phyloP scores from a whole-genome alignment of 1,140 invertebrate species.

The Muscidifurax raptorellus region DNA sequence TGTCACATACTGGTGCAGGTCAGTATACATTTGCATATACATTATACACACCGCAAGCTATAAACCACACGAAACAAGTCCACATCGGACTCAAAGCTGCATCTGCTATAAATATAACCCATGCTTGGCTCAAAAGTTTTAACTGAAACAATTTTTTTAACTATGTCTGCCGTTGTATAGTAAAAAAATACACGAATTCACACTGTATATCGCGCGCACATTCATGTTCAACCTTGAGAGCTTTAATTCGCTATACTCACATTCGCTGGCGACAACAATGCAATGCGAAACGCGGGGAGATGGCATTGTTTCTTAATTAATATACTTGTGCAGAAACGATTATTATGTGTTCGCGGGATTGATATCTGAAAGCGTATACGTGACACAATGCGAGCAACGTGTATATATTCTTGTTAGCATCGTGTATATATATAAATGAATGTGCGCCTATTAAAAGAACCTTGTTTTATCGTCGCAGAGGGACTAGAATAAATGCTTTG shows the following conservation, averaged over 20 bases:
- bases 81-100: too few relatives aligned
- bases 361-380: not conserved
- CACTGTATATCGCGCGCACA: not conserved
- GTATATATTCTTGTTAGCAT: not conserved
- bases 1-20: constrained; percentile 82
- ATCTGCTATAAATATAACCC: not conserved
- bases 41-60: not conserved
- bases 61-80: not conserved
- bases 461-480: too few relatives aligned
- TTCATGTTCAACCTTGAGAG: not conserved
- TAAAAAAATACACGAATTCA: not conserved
- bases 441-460: not conserved
- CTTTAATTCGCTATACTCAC: not conserved
- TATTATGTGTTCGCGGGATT: not conserved
- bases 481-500: too few relatives aligned
- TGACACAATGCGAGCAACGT: not conserved
- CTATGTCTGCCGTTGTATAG: too few relatives aligned
- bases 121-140: not conserved
- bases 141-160: not conserved
- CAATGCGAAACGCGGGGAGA: not conserved
- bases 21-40: constrained; percentile 26
- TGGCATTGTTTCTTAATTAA: not conserved
- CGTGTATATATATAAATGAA: too few relatives aligned
- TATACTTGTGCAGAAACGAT: not conserved
- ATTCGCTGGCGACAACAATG: too few relatives aligned